phyloP scores from a whole-genome alignment of 2,113 vertebrate genomes.

The Pterophyllum scalare region DNA sequence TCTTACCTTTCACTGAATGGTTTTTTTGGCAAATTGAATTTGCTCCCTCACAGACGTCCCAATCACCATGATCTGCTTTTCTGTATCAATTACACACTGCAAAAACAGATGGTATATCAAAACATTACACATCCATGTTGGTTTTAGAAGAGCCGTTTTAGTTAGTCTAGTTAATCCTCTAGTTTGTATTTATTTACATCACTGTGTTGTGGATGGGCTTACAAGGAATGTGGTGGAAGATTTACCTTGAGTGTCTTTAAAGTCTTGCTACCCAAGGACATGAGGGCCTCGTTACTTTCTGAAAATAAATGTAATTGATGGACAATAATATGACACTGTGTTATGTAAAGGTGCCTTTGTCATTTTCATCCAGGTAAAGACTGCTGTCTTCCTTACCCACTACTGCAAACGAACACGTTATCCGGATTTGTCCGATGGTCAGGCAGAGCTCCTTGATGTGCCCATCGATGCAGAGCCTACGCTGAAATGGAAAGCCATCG shows the following conservation, averaged over 20 bases:
- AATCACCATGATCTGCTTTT: slow-evolving; percentile 86
- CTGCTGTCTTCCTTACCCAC: slow-evolving; percentile 37
- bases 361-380: not conserved
- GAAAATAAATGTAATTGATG: slow-evolving; percentile 38
- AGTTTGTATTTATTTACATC: not conserved
- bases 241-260: slow-evolving; percentile 88
- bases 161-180: not conserved
- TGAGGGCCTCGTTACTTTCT: slow-evolving; percentile 84
- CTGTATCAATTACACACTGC: slow-evolving; percentile 89
- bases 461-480: slow-evolving; percentile 35
- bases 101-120: not conserved
- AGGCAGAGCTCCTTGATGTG: slow-evolving; percentile 44
- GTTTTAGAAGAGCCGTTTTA: not conserved
- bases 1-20: slow-evolving; percentile 28
- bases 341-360: not conserved
- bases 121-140: not conserved
- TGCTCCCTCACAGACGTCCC: slow-evolving; percentile 84
- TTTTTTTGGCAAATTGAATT: slow-evolving; percentile 80
- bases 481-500: slow-evolving; percentile 29
- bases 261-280: slow-evolving; percentile 87
- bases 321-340: not conserved
- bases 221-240: not conserved
- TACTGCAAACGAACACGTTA: slow-evolving; percentile 50
- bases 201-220: not conserved
- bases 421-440: slow-evolving; percentile 30